These are phyloP conservation scores for Cephalopholis sonnerati DNA, from an alignment of 2,113 vertebrate species.

Conservation along the genomic window DNA sequence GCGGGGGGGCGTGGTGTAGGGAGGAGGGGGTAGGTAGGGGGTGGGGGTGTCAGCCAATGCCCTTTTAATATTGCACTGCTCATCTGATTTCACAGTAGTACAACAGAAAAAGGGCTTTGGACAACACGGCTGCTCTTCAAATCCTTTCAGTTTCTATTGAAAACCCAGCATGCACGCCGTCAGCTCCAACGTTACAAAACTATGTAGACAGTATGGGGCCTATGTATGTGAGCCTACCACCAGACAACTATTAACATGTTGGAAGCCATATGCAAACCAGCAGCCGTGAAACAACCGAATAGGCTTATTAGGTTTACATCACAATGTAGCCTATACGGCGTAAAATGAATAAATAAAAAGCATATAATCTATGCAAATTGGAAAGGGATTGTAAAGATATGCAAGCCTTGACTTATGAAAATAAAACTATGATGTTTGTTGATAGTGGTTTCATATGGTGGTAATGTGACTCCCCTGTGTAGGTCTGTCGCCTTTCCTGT, in stretches of 20 bases:
- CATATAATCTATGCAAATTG: neutral
- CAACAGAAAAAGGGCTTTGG: conserved; percentile 96
- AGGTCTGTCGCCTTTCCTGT: neutral
- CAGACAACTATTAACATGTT: conserved; percentile 41
- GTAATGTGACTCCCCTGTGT: neutral
- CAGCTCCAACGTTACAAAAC: conserved; percentile 37
- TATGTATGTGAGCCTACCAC: neutral
- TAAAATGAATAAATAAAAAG: conserved; percentile 5
- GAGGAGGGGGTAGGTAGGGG: neutral
- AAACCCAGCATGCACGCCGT: conserved; percentile 13
- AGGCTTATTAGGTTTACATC: conserved; percentile 42
- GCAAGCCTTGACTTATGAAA: neutral
- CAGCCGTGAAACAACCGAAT: conserved; percentile 64
- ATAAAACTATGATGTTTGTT: neutral
- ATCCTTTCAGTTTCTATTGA: conserved; percentile 52
- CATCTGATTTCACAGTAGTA: conserved; percentile 94
- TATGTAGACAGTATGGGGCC: conserved; percentile 32
- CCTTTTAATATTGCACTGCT: conserved; percentile 99
- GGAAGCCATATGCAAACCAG: conserved; percentile 36
- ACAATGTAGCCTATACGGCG: conserved; percentile 18
- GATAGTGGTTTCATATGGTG: neutral
- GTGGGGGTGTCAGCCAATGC: conserved; percentile 88
- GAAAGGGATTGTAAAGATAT: neutral
- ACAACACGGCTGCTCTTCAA: conserved; percentile 82
- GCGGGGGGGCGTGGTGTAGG: neutral